Evolutionary conservation across 2,888 invertebrate species (phyloP).

Genomic region (Caenorhabditis sp.): DNA sequence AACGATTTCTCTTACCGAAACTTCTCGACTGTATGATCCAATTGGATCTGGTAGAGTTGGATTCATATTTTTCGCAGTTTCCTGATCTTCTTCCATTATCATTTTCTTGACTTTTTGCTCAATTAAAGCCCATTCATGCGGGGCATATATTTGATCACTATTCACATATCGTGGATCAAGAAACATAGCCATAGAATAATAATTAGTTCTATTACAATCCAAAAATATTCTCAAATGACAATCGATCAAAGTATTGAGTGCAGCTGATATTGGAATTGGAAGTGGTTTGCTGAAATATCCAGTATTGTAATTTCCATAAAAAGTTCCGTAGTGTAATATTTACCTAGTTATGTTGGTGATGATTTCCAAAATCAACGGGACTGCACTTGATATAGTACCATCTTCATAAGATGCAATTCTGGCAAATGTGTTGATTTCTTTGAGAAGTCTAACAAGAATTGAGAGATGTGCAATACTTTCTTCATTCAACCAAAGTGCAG

Average conservation of each 20-base stretch:
- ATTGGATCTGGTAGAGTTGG: background rate
- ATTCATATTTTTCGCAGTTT: background rate
- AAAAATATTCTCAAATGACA: background rate
- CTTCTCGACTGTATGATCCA: background rate
- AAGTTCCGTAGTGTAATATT: too few species aligned
- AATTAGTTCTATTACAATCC: background rate
- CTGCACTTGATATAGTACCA: background rate
- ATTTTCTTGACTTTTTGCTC: background rate
- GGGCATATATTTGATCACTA: background rate
- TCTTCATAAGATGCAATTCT: background rate
- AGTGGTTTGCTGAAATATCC: background rate
- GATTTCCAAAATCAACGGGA: background rate
- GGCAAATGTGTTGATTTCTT: background rate
- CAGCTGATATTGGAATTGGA: background rate
- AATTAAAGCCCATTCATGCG: background rate
- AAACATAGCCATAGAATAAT: background rate
- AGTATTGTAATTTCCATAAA: too few species aligned
- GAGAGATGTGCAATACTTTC: background rate
- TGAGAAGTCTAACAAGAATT: background rate
- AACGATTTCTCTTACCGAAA: background rate
- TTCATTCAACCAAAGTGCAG: background rate
- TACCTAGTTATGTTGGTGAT: background rate
- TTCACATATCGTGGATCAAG: conserved; percentile 1
- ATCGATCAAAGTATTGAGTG: background rate
- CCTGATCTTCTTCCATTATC: background rate